phyloP scores from a whole-genome alignment of 2,113 vertebrate species.

The Zeus faber region DNA sequence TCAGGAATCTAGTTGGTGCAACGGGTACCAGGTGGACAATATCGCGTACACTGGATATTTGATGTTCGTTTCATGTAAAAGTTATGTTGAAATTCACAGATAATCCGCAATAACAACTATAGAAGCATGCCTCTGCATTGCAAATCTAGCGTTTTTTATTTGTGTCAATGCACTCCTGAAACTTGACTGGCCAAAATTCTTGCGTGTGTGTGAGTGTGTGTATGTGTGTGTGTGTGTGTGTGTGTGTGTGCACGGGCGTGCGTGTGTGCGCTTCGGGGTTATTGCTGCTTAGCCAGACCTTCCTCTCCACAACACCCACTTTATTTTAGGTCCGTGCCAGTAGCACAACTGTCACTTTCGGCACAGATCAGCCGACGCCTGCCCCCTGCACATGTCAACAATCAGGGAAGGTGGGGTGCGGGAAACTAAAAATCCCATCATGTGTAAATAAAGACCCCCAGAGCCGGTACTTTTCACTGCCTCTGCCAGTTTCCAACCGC shows the following conservation, averaged over 20 bases:
- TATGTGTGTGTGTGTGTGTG: background rate
- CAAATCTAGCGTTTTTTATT: background rate
- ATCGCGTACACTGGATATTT: no score
- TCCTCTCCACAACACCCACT: conserved; percentile 16
- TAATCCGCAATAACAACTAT: background rate
- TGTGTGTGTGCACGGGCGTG: no score
- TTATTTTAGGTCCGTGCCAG: conserved; percentile 26
- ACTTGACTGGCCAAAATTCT: no score
- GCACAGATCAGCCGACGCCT: conserved; percentile 19
- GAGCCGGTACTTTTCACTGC: background rate
- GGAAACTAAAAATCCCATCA: background rate
- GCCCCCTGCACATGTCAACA: conserved; percentile 35
- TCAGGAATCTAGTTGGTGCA: no score
- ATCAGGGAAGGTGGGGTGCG: conserved; percentile 9
- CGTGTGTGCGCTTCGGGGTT: background rate
- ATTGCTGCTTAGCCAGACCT: conserved; percentile 9
- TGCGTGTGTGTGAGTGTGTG: background rate
- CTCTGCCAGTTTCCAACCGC: no score
- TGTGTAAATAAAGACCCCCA: background rate
- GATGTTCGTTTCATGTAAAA: no score
- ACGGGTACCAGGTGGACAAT: no score
- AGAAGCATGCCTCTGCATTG: no score
- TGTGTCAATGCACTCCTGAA: no score
- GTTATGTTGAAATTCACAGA: no score
- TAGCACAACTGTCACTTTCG: conserved; percentile 48